Evolutionary conservation across 2,888 invertebrate species (phyloP), one percentile per base, ranked within the genome.

Genomic region (Schizaphis graminum): DNA sequence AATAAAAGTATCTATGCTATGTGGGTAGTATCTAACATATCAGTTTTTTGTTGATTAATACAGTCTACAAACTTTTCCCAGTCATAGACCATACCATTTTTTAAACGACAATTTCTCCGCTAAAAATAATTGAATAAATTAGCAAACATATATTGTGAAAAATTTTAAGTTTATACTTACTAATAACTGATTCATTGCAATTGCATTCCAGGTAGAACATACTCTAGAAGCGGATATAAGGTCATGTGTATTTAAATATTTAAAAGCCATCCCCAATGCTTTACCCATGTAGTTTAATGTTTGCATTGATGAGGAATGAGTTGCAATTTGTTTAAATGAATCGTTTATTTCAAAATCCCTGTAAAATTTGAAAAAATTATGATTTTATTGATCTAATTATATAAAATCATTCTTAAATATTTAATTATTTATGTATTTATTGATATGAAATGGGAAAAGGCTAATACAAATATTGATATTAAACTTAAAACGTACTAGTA

Each of bases 81-180:
- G 95, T 98, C 97, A 94, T 97, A 97, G 13, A 98, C 97, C 95
- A 97, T 97, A 11, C 98, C 98, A 95, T 98, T 98, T 96, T 98
- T 98, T 97, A 98, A 98, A 53, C 97, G 96, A 0, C 98, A 98
- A 4, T 97, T 97, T 94, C 97, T 96, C 98, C 98, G 98, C 94
- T 96, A 95, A 57, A 95, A 95, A 56, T 24, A 77, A 28, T 41
- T 61, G 28, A 53, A 53, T 77, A 77, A 35, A 77, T 87, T 77
- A 16, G 35, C 26, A 93, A 94, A 41, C 49, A 89, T 26, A 49
- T 53, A 57, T 49, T 88, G 5, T 21, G 13, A 8, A 1, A 53
- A 56, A n/a, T 92, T 28, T n/a, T 7, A 41, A 44, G 13, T 16
- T 26, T 26, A 41, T n/a, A 95, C 95, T 94, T 94, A 96, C 96